Percentiles rank a stretch among this genome's conserved stretches.
phyloP scores from a whole-genome alignment of 2,888 invertebrate genomes.

The Ditylenchus weischeri region DNA sequence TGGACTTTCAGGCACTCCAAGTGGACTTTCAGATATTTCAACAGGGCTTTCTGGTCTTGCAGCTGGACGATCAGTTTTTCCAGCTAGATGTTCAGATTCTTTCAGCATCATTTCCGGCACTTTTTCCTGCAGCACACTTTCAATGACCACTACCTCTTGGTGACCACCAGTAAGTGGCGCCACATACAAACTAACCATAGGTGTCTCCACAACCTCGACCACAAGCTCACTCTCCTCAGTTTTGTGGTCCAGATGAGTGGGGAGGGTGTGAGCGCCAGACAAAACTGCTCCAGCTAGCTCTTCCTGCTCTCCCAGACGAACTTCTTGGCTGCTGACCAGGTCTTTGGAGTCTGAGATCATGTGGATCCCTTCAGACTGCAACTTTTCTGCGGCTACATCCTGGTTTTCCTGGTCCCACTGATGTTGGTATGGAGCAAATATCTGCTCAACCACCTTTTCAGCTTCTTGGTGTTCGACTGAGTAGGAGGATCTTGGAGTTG shows the following conservation, averaged over 20 bases:
- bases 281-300: neutral
- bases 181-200: neutral
- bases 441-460: neutral
- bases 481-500: no score
- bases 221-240: neutral
- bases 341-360: neutral
- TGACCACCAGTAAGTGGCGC: neutral
- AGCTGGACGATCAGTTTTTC: neutral
- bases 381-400: neutral
- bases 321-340: neutral
- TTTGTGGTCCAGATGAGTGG: neutral
- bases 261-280: neutral
- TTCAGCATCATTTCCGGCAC: neutral
- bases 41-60: no score
- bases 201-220: neutral
- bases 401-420: neutral
- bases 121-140: neutral
- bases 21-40: no score
- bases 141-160: neutral
- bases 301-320: constrained; percentile 4
- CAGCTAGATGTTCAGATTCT: neutral
- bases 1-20: no score
- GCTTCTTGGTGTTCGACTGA: no score
- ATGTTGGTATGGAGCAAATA: neutral
- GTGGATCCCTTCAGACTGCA: neutral